Evolutionary conservation across 2,113 vertebrate genomes (phyloP), one percentile per base, ranked within the genome.

Genomic region (Apteryx mantelli): DNA sequence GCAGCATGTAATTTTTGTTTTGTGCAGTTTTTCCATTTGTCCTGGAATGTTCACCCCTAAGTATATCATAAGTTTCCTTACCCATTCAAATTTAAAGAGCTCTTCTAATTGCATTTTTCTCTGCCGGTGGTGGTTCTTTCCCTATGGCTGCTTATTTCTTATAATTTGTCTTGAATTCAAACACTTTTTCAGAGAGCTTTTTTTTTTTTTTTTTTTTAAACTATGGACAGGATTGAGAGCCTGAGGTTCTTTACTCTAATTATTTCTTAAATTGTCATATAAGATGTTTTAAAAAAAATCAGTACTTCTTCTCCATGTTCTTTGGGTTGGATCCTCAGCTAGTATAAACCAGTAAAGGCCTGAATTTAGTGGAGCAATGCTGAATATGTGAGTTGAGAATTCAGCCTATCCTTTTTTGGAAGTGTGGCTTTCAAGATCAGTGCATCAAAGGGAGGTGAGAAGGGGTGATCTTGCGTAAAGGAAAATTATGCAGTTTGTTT

Each of bases 151-250:
- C 60, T 89, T 83, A 88, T 86, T 76, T 89, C 48, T 76, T 92
- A 75, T 56, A 86, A 66, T 90, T 94, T 89, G 24, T 63, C 26
- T 94, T 89, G 38, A 87, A 88, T 89, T 91, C 50, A 68, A 76
- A 60, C 5, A 22, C 12, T 55, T 93, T 84, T 89, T 88, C 6
- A 0, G 69, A 92, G 17, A 79, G 9, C 30, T 92, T 40, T 89
- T 42, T 42, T 90, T 18, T 76, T 2, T 76, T 2, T 25, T 5
- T 42, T 26, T 86, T 56, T 38, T 32, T 20, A 11, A 11, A 5
- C 13, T 84, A 0, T 75, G 61, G 42, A 15, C 86, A 78, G 73
- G 56, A 85, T 76, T 77, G 80, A 79, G 42, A 91, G 77, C 46
- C 66, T 85, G 40, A 40, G 24, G 63, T 92, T 93, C n/a, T 89